Percentiles rank a stretch among this genome's conserved stretches.
phyloP scores from a whole-genome alignment of 1,140 invertebrate genomes.

The Drosophila melanica region DNA sequence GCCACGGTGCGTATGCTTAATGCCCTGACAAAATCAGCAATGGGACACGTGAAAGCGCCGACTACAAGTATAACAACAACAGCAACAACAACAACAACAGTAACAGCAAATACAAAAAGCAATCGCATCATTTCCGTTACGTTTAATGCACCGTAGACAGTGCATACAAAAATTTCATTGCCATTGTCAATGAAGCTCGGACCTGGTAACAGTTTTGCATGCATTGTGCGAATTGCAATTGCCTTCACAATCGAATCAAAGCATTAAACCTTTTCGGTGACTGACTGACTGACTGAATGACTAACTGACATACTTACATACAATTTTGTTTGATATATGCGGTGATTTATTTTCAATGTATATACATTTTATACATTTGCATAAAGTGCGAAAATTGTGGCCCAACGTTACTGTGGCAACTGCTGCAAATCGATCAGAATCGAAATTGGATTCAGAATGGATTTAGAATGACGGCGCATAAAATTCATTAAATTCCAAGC shows the following conservation, averaged over 20 bases:
- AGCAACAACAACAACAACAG: neutral
- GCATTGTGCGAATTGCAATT: conserved; percentile 58
- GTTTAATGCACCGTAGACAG: conserved; percentile 20
- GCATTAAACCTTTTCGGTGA: conserved; percentile 63
- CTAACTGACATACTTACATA: conserved; percentile 27
- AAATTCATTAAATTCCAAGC: conserved; percentile 73
- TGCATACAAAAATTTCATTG: conserved; percentile 37
- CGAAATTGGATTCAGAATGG: conserved; percentile 23
- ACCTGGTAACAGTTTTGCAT: conserved; percentile 51
- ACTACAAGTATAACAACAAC: conserved; percentile 3
- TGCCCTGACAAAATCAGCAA: conserved; percentile 37
- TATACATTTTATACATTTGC: conserved; percentile 50
- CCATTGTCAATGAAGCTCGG: conserved; percentile 50
- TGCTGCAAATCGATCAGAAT: conserved; percentile 55
- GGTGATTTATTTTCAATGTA: conserved; percentile 46
- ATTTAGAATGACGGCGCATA: conserved; percentile 49
- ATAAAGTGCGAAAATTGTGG: conserved; percentile 63
- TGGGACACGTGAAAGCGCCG: conserved; percentile 45
- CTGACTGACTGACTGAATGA: conserved; percentile 50
- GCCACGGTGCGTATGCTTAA: conserved; percentile 48
- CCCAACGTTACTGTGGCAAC: conserved; percentile 15
- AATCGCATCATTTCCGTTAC: conserved; percentile 46
- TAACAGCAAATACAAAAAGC: conserved; percentile 20
- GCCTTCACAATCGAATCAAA: conserved; percentile 63
- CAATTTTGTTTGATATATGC: conserved; percentile 62